phyloP scores from a whole-genome alignment of 2,888 invertebrate species.

The Drosophila flavopinicola region DNA sequence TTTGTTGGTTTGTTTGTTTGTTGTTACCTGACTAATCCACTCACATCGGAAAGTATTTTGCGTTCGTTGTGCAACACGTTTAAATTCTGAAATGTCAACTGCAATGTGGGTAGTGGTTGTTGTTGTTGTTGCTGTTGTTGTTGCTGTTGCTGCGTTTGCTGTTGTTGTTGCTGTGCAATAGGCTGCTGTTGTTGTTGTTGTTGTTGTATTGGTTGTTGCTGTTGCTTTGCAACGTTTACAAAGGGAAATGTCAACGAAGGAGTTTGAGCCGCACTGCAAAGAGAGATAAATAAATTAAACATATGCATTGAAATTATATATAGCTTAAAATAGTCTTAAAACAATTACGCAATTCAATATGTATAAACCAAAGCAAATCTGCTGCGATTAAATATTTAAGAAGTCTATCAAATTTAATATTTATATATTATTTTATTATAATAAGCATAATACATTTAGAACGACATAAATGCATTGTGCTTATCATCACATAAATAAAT shows the following conservation, averaged over 20 bases:
- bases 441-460: too few species aligned
- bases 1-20: conserved; percentile 40
- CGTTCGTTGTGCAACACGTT: conserved; percentile 86
- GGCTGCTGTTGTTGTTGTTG: conserved; percentile 30
- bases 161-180: conserved; percentile 37
- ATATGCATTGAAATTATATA: not conserved
- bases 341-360: not conserved
- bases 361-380: not conserved
- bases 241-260: conserved; percentile 86
- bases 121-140: conserved; percentile 41
- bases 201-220: conserved; percentile 35
- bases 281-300: not conserved
- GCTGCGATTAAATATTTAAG: too few species aligned
- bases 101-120: conserved; percentile 86
- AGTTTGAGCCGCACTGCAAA: conserved; percentile 39
- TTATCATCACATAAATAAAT: too few species aligned
- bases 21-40: conserved; percentile 87
- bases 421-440: too few species aligned
- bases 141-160: conserved; percentile 36
- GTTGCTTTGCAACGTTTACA: conserved; percentile 82
- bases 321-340: not conserved
- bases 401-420: too few species aligned
- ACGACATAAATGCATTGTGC: too few species aligned
- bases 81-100: conserved; percentile 88
- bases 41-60: conserved; percentile 88